These are phyloP conservation scores for Agrochola lota DNA, from an alignment of 2,888 invertebrate species.

Conservation along the genomic window DNA sequence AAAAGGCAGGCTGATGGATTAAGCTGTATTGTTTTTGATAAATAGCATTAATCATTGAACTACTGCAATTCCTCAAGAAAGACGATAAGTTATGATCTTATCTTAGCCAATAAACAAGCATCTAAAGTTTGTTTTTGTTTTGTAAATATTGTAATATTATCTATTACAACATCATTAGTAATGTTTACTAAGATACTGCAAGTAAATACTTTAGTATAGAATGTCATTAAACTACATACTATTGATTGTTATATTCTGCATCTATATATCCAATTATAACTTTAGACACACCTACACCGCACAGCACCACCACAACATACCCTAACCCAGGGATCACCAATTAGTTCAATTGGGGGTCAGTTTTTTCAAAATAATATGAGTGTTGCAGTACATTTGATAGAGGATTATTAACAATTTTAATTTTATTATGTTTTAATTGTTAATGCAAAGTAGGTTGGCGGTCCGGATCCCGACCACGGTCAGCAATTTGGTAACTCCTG, in stretches of 20 bases:
- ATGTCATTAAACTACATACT: not conserved
- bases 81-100: not conserved
- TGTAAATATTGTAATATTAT: constrained; percentile 8
- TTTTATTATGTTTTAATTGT: too few relatives aligned
- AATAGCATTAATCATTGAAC: too few relatives aligned
- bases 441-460: too few relatives aligned
- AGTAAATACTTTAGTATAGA: not conserved
- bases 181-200: not conserved
- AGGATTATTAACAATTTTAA: too few relatives aligned
- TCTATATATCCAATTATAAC: not conserved
- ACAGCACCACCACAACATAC: too few relatives aligned
- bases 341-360: too few relatives aligned
- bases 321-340: too few relatives aligned
- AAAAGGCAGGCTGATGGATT: too few relatives aligned
- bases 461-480: too few relatives aligned
- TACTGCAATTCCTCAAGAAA: not conserved
- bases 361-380: too few relatives aligned
- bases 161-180: not conserved
- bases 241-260: not conserved
- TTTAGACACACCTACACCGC: not conserved
- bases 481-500: not conserved
- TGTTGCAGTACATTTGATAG: too few relatives aligned
- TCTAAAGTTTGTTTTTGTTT: constrained; percentile 4
- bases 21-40: not conserved
- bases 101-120: not conserved